phyloP scores from a whole-genome alignment of 2,888 invertebrate species.

The Caprella mutica region DNA sequence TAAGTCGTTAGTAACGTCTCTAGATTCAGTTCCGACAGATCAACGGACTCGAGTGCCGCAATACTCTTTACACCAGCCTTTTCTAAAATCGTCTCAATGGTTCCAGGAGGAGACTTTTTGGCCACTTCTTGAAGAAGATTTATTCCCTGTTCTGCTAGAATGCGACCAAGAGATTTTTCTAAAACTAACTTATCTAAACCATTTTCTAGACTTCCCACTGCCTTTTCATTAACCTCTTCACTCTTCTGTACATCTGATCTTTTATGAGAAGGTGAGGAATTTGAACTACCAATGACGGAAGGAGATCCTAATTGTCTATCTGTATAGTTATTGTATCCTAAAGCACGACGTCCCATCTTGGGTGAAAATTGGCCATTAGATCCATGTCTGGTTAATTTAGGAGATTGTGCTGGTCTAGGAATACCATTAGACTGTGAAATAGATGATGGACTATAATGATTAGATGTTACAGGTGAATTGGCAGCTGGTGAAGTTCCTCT shows the following conservation, averaged over 20 bases:
- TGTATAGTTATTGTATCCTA: conserved; percentile 38
- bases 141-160: conserved; percentile 44
- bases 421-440: no score
- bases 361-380: conserved; percentile 46
- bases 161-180: conserved; percentile 55
- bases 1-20: conserved; percentile 20
- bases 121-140: conserved; percentile 38
- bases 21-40: conserved; percentile 29
- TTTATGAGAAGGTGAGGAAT: conserved; percentile 16
- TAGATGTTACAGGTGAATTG: no score
- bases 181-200: conserved; percentile 41
- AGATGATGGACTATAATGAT: no score
- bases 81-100: conserved; percentile 27
- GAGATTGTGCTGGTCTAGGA: no score
- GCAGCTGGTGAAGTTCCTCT: no score
- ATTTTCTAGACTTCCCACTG: conserved; percentile 20
- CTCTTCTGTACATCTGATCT: conserved; percentile 17
- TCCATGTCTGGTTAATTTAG: no score
- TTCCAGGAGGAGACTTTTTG: conserved; percentile 18
- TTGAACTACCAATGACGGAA: conserved; percentile 35
- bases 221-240: conserved; percentile 25
- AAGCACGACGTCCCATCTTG: conserved; percentile 47
- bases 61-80: conserved; percentile 13
- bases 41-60: conserved; percentile 21
- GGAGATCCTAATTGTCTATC: conserved; percentile 43